A percentile compares a stretch with the other conserved stretches of the same genome.
Conservation (phyloP, 2,888 invertebrate genomes). For the Drosophila meridionalis region DNA sequence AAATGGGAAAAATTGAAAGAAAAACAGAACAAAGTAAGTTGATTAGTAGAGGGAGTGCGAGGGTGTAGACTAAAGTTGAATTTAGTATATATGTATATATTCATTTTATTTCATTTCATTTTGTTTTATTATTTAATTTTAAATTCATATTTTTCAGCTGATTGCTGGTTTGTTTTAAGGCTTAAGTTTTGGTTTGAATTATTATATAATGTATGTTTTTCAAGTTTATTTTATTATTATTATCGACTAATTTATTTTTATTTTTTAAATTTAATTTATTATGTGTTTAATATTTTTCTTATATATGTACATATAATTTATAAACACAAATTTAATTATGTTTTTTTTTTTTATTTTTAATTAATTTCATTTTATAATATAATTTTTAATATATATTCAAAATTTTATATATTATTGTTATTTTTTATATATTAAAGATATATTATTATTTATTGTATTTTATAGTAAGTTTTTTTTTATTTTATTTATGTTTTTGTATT, state of each 20-base stretch:
- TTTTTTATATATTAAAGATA: neutral
- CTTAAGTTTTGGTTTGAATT: neutral
- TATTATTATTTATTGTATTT: neutral
- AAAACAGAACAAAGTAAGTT: slow-evolving; percentile 5
- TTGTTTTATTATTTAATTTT: neutral
- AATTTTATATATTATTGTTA: neutral
- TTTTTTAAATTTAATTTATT: no score
- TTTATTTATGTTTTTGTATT: neutral
- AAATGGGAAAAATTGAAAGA: slow-evolving; percentile 10
- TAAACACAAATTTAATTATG: neutral
- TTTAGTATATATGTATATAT: neutral
- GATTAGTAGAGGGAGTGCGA: slow-evolving; percentile 11
- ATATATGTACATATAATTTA: no score
- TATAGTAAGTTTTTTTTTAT: neutral
- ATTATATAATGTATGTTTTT: neutral
- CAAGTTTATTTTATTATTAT: neutral
- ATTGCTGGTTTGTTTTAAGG: neutral
- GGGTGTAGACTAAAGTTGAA: neutral
- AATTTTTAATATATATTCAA: neutral
- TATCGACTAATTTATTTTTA: neutral
- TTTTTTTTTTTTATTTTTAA: neutral
- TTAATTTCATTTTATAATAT: neutral
- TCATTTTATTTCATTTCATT: neutral
- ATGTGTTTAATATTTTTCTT: no score
- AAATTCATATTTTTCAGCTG: neutral